Evolutionary conservation across 2,797 vertebrate species (phyloP).

Genomic region (Melanotaenia pygmaea): DNA sequence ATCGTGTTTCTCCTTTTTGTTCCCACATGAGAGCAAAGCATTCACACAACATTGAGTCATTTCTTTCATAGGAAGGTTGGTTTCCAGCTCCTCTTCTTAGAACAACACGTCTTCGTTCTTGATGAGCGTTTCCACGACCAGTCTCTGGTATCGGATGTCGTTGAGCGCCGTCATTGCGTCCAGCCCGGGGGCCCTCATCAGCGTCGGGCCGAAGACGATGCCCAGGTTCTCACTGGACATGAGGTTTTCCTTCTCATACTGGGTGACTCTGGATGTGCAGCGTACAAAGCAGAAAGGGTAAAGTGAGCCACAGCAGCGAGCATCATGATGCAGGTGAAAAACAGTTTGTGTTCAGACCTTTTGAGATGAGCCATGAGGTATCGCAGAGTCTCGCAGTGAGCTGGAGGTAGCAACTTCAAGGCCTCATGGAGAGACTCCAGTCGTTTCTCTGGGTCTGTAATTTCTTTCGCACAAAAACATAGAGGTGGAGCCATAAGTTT

Average conservation of each 20-base stretch:
- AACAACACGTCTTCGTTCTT: slow-evolving; percentile 98
- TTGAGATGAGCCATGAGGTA: slow-evolving; percentile 99
- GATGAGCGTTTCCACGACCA: slow-evolving; percentile 97
- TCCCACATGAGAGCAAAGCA: background rate
- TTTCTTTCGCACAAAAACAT: slow-evolving; percentile 80
- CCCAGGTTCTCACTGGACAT: slow-evolving; percentile 98
- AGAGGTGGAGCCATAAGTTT: background rate
- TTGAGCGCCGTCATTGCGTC: slow-evolving; percentile 98
- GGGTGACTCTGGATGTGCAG: slow-evolving; percentile 87
- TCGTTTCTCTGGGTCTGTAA: slow-evolving; percentile 90
- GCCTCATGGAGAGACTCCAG: slow-evolving; percentile 95
- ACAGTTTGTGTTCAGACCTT: slow-evolving; percentile 80
- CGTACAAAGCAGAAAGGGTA: background rate
- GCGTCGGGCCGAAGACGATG: slow-evolving; percentile 96
- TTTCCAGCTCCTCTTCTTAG: slow-evolving; percentile 72
- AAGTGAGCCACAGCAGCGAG: background rate
- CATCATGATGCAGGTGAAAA: background rate
- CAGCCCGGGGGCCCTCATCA: slow-evolving; percentile 96
- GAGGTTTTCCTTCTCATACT: slow-evolving; percentile 95
- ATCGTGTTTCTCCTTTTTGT: slow-evolving; percentile 29
- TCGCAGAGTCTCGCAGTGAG: slow-evolving; percentile 95
- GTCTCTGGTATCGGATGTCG: slow-evolving; percentile 98
- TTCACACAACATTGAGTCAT: slow-evolving; percentile 1
- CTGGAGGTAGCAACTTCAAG: slow-evolving; percentile 93
- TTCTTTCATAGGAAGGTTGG: background rate